Percentiles rank a stretch among this genome's conserved stretches.
These are phyloP conservation scores for Dolomedes plantarius DNA, from an alignment of 2,888 invertebrate species.

Conservation along the genomic window DNA sequence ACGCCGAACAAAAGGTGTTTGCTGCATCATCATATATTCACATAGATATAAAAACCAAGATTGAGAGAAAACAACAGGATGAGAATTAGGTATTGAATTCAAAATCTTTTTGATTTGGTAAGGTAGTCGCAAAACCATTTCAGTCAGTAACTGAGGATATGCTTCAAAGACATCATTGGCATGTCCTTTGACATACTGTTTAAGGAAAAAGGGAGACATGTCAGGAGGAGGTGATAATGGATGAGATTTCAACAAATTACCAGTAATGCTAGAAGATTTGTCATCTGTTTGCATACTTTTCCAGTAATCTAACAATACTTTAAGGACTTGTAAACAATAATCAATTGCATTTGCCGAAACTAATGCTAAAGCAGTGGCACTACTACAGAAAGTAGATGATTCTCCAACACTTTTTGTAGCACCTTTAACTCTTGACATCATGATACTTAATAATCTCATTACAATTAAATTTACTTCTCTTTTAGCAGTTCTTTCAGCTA, in stretches of 20 bases:
- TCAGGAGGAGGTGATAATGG: conserved; percentile 87
- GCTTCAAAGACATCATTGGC: conserved; percentile 94
- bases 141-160: conserved; percentile 94
- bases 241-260: conserved; percentile 85
- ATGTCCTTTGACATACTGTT: conserved; percentile 91
- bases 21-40: conserved; percentile 96
- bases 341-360: conserved; percentile 78
- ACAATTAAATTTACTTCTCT: conserved; percentile 92
- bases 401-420: conserved; percentile 55
- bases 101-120: conserved; percentile 89
- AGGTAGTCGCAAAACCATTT: conserved; percentile 93
- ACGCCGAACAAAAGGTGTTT: conserved; percentile 89
- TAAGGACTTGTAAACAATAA: conserved; percentile 84
- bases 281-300: conserved; percentile 74
- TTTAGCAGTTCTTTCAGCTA: conserved; percentile 83
- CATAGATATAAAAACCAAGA: conserved; percentile 89
- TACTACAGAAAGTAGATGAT: conserved; percentile 65
- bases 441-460: conserved; percentile 89
- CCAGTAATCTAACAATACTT: conserved; percentile 81
- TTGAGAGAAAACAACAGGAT: conserved; percentile 79
- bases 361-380: conserved; percentile 61
- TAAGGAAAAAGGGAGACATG: conserved; percentile 93
- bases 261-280: conserved; percentile 62
- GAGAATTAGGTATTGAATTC: conserved; percentile 62
- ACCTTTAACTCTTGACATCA: conserved; percentile 86